Base-by-base conservation (phyloP, 2,888 invertebrate genomes). In the Campoletis raptor region DNA sequence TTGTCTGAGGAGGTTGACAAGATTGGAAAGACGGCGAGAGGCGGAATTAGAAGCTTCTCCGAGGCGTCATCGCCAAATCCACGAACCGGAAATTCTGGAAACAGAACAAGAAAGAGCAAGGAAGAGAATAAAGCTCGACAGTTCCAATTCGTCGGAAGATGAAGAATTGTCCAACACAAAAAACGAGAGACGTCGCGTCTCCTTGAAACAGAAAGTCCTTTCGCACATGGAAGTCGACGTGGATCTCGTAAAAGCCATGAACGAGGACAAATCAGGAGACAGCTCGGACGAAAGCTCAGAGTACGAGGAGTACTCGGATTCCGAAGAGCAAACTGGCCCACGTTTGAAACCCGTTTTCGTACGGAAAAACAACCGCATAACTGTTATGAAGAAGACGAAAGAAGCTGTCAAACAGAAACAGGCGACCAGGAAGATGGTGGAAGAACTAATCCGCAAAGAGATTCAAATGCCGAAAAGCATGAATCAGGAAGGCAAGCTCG, bases 261-360 rank as follows among this genome's bases (percentile, higher is more conserved):
- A 98, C 67, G 97, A 97, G 90, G 95, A 94, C 42, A 94, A 94
- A 84, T 94, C 95, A 6, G 94, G 94, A 4, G 94, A 94, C 18
- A 95, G 94, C 88, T 95, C 95, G 10, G 95, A 95, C 45, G 97
- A 97, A 74, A 97, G 97, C 73, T 97, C 98, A 0, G 97, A 97
- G 90, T 98, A 98, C 92, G 98, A 98, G 91, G 97, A 97, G 92
- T 97, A 98, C 90, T 97, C 97, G 42, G 98, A 98, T 94, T 98
- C 98, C 84, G 98, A 98, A 94, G 98, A 98, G 94, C 99, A 99
- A 92, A 97, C 97, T 83, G 98, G 98, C 8, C 98, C 99, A 0
- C 95, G 99, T 81, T 96, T 99, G 10, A 99, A 99, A 92, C 99
- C 99, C 0, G 97, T 99, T 0, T 99, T 99, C 95, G 98, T 99